Evolutionary conservation across 2,797 vertebrate species (phyloP), one percentile per base, ranked within the genome.

Genomic region (Platalea minor): DNA sequence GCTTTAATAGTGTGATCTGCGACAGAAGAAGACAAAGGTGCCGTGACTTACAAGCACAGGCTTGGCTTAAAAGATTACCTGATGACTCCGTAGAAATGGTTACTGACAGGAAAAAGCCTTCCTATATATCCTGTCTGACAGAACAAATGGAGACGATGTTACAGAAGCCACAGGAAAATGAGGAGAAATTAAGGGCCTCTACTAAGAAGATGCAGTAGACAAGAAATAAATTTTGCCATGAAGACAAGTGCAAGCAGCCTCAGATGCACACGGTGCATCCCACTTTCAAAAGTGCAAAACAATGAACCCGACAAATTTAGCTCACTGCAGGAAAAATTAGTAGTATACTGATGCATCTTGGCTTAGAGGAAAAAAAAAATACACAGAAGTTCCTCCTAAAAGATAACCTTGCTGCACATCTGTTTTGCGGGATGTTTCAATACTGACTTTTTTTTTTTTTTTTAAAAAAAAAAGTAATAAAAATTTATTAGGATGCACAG

Each of bases 191-290:
- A 74, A 92, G 68, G 43, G 43, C 33, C 63, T 82, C 54, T 65
- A 64, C 74, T 75, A 91, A 76, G 59, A 89, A 69, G 67, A 87
- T 39, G 67, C 33, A 82, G 53, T 6, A 85, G 68, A 43, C 16
- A 46, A 80, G 28, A 85, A 77, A 70, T 67, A 88, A 74, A 80
- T 94, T 67, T 54, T 85, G 43, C 39, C 51, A 48, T 2, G 15
- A 73, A 89, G 41, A 78, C 51, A 67, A 89, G 59, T 23, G 24
- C 5, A 9, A 53, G 20, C 13, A 54, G 35, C 63, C 35, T 80
- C 1, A 4, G 60, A 57, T 0, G 0, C 17, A 70, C 0, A 0
- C 0, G 0, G 16, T 8, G 25, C n/a, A 24, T 54, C 61, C 31
- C 3, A 5, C 60, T n/a, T 70, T 13, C 17, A 16, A 19, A 85